Percentiles rank a stretch among this genome's conserved stretches.
Evolutionary conservation across 2,113 vertebrate species (phyloP).

Genomic region (Cephalopholis sonnerati): DNA sequence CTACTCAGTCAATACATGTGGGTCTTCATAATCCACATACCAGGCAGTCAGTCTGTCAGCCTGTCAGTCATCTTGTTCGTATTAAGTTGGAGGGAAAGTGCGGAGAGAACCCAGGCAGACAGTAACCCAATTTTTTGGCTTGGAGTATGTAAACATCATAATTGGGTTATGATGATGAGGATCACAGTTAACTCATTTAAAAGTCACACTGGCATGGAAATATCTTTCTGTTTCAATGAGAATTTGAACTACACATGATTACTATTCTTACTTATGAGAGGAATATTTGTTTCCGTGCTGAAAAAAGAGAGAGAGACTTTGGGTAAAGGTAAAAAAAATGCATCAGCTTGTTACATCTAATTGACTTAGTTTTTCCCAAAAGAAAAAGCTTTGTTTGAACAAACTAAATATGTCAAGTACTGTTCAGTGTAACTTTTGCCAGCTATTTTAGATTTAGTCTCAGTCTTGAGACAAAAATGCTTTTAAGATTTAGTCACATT

Average conservation of each 20-base stretch:
- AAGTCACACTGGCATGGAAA: not conserved
- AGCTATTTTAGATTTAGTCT: too few relatives aligned
- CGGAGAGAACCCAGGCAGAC: not conserved
- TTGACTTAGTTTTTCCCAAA: too few relatives aligned
- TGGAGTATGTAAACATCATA: constrained; percentile 39
- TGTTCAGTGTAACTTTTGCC: too few relatives aligned
- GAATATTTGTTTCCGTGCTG: not conserved
- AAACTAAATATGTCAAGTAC: too few relatives aligned
- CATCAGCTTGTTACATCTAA: too few relatives aligned
- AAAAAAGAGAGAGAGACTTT: too few relatives aligned
- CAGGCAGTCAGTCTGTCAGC: not conserved
- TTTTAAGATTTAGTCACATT: too few relatives aligned
- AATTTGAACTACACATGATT: not conserved
- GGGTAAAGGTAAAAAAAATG: too few relatives aligned
- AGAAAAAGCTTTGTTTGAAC: too few relatives aligned
- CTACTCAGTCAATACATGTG: not conserved
- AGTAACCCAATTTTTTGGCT: constrained; percentile 33
- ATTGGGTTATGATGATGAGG: constrained; percentile 46
- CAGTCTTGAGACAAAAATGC: too few relatives aligned
- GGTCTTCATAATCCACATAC: not conserved
- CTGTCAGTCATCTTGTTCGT: not conserved
- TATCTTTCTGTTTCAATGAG: not conserved
- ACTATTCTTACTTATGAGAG: not conserved
- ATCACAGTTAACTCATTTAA: constrained; percentile 18
- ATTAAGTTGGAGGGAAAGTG: constrained; percentile 7